Base-by-base conservation (phyloP, 1,140 invertebrate species). In the Aphidius ervi region DNA sequence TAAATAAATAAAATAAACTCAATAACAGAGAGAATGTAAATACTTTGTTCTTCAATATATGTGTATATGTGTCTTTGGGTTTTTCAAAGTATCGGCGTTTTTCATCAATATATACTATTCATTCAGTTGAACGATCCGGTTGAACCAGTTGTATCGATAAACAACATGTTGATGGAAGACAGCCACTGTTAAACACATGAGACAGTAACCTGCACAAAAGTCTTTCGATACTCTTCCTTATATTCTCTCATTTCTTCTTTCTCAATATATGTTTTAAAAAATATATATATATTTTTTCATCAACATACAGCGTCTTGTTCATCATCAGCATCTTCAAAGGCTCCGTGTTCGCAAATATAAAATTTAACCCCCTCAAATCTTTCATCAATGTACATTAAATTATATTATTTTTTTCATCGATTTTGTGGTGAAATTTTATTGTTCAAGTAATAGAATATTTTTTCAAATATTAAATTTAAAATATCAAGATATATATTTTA, bases 81-180 rank as follows among this genome's bases (percentile, higher is more conserved):
- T 63, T 63, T 63, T 42, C 53, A 56, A 58, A 41, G 23, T 31
- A 31, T 56, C 40, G 23, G 42, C 65, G 53, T 65, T 68, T 65
- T 66, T 63, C 62, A 45, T 62, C 65, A 55, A 55, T 31, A 31
- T 31, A 31, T 61, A 40, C 63, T 68, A 64, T 70, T 69, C 68
- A 69, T 71, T 69, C 66, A 71, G 42, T 60, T 62, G 46, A 59
- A 63, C 63, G 59, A 70, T 62, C 68, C 63, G 66, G 68, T 69
- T 57, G 56, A 58, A 69, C 70, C 66, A 67, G 67, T 71, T 70
- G 68, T 63, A 59, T 54, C 23, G 4, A 55, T 60, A 54, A n/a
- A 41, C 9, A 54, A 54, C 52, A 54, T 54, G 9, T 40, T 42
- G 39, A 9, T 10, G 40, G 31, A 37, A 52, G 8, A 39, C 23